A percentile compares a stretch with the other conserved stretches of the same genome.
phyloP scores from a whole-genome alignment of 1,140 invertebrate species.

The Metopolophium dirhodum region DNA sequence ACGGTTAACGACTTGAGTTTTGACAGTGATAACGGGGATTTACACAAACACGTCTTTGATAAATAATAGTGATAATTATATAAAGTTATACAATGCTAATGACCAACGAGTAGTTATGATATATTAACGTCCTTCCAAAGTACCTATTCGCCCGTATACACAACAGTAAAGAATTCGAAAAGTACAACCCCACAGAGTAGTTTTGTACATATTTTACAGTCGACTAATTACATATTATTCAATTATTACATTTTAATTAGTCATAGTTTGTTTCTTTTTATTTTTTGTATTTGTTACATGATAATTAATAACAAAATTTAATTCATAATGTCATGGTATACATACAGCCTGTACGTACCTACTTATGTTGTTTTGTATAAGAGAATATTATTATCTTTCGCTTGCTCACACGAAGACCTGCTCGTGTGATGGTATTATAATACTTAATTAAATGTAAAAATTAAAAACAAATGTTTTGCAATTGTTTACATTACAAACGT shows the following conservation, averaged over 20 bases:
- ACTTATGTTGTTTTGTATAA: background rate
- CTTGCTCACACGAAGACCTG: background rate
- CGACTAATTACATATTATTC: background rate
- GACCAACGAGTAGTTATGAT: background rate
- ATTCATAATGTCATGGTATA: background rate
- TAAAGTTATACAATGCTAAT: conserved; percentile 22
- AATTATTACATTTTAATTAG: conserved; percentile 9
- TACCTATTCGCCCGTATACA: conserved; percentile 21
- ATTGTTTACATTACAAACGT: background rate
- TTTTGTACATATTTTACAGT: background rate
- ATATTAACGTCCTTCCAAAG: conserved; percentile 7
- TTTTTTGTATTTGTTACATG: background rate
- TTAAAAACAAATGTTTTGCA: background rate
- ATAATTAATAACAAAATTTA: conserved; percentile 9
- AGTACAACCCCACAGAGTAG: background rate
- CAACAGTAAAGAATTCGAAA: background rate
- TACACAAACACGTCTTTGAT: background rate
- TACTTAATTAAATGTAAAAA: background rate
- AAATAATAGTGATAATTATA: conserved; percentile 35
- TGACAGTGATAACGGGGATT: conserved; percentile 9
- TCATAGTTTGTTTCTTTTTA: background rate
- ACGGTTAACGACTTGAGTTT: background rate
- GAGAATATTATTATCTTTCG: background rate
- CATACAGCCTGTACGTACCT: background rate
- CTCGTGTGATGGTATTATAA: background rate